These are phyloP conservation scores for Scomberomorus guttatus DNA, from an alignment of 2,797 vertebrate genomes.

Conservation along the genomic window DNA sequence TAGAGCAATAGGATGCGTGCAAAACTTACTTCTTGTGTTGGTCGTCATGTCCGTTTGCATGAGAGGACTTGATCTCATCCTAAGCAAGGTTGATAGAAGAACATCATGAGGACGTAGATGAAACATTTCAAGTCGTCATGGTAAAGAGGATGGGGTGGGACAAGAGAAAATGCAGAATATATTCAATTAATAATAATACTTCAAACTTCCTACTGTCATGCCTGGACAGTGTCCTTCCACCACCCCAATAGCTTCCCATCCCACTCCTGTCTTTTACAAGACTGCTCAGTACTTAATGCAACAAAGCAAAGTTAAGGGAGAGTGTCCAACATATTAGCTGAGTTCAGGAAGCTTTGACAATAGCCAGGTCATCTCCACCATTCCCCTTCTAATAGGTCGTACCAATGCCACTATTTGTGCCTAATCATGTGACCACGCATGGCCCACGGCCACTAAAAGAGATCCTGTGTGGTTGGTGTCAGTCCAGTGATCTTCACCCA, in stretches of 20 bases:
- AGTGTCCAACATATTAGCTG: slow-evolving; percentile 79
- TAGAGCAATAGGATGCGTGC: accelerated
- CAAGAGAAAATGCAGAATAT: slow-evolving; percentile 92
- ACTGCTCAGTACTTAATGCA: slow-evolving; percentile 78
- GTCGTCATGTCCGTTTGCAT: slow-evolving; percentile 98
- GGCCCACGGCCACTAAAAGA: slow-evolving; percentile 95
- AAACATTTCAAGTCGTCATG: slow-evolving; percentile 99
- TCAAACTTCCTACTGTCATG: slow-evolving; percentile 76
- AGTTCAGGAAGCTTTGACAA: slow-evolving; percentile 79
- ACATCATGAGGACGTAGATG: slow-evolving; percentile 99
- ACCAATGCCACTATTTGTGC: slow-evolving; percentile 95
- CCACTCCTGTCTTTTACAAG: slow-evolving; percentile 69
- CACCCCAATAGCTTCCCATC: slow-evolving; percentile 79
- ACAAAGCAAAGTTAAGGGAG: slow-evolving; percentile 77
- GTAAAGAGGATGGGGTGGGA: slow-evolving; percentile 85
- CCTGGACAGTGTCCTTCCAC: slow-evolving; percentile 78
- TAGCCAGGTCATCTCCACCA: slow-evolving; percentile 85
- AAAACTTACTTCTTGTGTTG: slow-evolving; percentile 97
- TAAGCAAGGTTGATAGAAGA: slow-evolving; percentile 99
- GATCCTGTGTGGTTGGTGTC: slow-evolving; percentile 98
- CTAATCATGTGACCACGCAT: slow-evolving; percentile 94
- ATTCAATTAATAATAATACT: slow-evolving; percentile 85
- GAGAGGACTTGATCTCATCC: slow-evolving; percentile 99
- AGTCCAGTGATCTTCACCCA: slow-evolving; percentile 99
- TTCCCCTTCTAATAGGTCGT: slow-evolving; percentile 87